A percentile compares a stretch with the other conserved stretches of the same genome.
Evolutionary conservation across 2,113 vertebrate genomes (phyloP).

Genomic region (chimpanzee (Pan troglodytes)): NHGRI_mPanTro3-v2.1_pri NC_072412.2:55842001-55842500

Average conservation of each 20-base stretch:
- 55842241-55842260: neutral
- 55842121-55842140: slow-evolving; percentile 4
- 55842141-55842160: slow-evolving; percentile 35
- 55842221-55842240: slow-evolving; percentile 58
- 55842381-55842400: neutral
- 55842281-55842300: neutral
- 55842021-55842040: neutral
- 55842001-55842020: neutral
- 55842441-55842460: neutral
- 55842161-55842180: slow-evolving; percentile 15
- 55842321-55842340: neutral
- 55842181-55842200: neutral
- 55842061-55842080: slow-evolving; percentile 10
- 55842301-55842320: slow-evolving; percentile 10
- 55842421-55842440: neutral
- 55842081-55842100: neutral
- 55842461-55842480: neutral
- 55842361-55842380: neutral
- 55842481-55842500: neutral
- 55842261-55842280: neutral
- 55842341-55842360: slow-evolving; percentile 15
- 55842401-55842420: neutral
- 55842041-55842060: neutral
- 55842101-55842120: neutral
- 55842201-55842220: slow-evolving; percentile 66